Evolutionary conservation across 2,113 vertebrate species (phyloP).

Genomic region (Phoxinus phoxinus): DNA sequence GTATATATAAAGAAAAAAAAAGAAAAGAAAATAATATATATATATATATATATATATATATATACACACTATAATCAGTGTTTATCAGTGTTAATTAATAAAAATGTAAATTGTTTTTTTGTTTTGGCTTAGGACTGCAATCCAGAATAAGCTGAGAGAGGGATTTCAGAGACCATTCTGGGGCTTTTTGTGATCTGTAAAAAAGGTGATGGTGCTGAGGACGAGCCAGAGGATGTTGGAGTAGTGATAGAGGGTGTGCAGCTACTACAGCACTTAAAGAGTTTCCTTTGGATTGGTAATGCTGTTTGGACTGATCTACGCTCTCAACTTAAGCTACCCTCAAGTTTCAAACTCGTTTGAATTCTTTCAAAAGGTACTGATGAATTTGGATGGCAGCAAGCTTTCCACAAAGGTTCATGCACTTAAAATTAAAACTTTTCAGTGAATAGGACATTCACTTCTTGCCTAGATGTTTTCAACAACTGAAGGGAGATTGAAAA

Average conservation of each 20-base stretch:
- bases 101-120: too few relatives aligned
- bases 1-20: too few relatives aligned
- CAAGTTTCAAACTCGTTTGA: slow-evolving; percentile 65
- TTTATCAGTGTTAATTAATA: background rate
- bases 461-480: background rate
- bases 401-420: slow-evolving; percentile 1
- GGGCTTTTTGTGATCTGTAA: background rate
- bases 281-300: background rate
- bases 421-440: background rate
- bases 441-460: background rate
- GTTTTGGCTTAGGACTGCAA: background rate
- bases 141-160: background rate
- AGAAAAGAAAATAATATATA: too few relatives aligned
- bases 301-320: background rate
- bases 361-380: slow-evolving; percentile 6
- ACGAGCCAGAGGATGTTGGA: background rate
- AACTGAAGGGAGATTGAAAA: background rate
- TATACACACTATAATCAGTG: too few relatives aligned
- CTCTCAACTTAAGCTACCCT: slow-evolving; percentile 1
- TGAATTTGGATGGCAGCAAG: slow-evolving; percentile 12
- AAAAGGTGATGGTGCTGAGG: background rate
- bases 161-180: background rate
- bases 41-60: too few relatives aligned
- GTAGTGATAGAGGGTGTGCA: background rate
- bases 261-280: background rate